phyloP scores from a whole-genome alignment of 2,113 vertebrate species.

The Caranx ignobilis region DNA sequence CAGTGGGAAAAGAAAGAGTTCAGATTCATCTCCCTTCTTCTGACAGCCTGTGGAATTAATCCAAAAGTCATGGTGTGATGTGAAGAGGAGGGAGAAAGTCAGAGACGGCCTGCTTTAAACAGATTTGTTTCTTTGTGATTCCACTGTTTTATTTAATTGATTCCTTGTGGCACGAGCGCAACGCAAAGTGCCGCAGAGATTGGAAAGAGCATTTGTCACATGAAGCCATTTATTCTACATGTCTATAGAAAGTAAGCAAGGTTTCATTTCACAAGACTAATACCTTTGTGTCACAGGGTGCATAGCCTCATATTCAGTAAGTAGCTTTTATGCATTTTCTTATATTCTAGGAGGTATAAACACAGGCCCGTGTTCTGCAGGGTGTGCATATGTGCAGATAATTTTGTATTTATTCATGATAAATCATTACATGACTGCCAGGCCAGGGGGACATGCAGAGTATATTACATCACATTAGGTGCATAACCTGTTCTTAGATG shows the following conservation, averaged over 20 bases:
- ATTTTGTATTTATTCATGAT: not conserved
- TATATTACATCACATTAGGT: not conserved
- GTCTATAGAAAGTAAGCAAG: constrained; percentile 67
- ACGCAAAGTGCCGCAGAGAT: constrained; percentile 81
- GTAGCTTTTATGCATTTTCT: too few relatives aligned
- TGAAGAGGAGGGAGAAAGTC: constrained; percentile 7
- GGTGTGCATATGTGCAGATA: not conserved
- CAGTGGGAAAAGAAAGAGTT: constrained; percentile 22
- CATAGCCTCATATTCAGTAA: too few relatives aligned
- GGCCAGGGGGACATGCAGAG: not conserved
- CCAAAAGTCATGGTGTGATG: constrained; percentile 5
- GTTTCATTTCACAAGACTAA: constrained; percentile 36
- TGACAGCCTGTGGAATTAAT: constrained; percentile 5
- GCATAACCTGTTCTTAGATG: not conserved
- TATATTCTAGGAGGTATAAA: not conserved
- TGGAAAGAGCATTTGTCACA: constrained; percentile 86
- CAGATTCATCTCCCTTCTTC: constrained; percentile 12
- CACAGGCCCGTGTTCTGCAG: not conserved
- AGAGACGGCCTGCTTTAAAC: not conserved
- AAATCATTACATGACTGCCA: not conserved
- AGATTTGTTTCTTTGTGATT: constrained; percentile 70
- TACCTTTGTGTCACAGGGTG: not conserved
- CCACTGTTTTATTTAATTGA: constrained; percentile 88
- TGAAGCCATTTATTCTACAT: constrained; percentile 82
- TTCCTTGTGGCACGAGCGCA: constrained; percentile 87